phyloP scores from a whole-genome alignment of 2,888 invertebrate species.

The Parthenolecanium corni region DNA sequence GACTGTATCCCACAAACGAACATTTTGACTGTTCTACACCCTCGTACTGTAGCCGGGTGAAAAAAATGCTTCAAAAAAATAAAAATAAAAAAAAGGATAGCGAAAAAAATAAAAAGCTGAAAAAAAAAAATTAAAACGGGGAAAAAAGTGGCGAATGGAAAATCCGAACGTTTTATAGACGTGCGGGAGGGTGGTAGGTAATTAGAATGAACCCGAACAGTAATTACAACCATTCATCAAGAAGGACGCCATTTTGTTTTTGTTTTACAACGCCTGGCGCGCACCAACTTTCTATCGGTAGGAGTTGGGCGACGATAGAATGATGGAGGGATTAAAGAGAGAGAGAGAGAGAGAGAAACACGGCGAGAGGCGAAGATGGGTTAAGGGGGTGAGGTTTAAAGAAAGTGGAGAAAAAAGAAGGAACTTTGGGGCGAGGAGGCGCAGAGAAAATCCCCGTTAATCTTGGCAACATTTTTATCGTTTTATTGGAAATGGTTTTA shows the following conservation, averaged over 20 bases:
- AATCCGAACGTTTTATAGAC: constrained; percentile 16
- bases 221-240: constrained; percentile 48
- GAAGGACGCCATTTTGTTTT: constrained; percentile 28
- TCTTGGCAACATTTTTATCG: too few relatives aligned
- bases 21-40: neutral
- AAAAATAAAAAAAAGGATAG: neutral
- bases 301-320: neutral
- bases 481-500: too few relatives aligned
- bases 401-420: neutral
- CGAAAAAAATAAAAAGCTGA: neutral
- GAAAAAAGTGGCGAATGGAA: constrained; percentile 23
- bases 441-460: neutral
- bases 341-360: neutral
- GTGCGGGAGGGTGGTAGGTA: constrained; percentile 32
- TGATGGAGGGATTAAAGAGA: neutral
- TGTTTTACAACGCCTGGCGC: constrained; percentile 25
- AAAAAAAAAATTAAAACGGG: too few relatives aligned
- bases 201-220: constrained; percentile 40
- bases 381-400: too few relatives aligned
- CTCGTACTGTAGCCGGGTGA: neutral
- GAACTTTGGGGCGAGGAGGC: too few relatives aligned
- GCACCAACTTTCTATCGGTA: constrained; percentile 8
- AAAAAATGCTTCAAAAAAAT: neutral
- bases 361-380: too few relatives aligned
- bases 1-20: too few relatives aligned